Conservation (phyloP, 1,140 invertebrate genomes). For the Drosophila nikananu region DNA sequence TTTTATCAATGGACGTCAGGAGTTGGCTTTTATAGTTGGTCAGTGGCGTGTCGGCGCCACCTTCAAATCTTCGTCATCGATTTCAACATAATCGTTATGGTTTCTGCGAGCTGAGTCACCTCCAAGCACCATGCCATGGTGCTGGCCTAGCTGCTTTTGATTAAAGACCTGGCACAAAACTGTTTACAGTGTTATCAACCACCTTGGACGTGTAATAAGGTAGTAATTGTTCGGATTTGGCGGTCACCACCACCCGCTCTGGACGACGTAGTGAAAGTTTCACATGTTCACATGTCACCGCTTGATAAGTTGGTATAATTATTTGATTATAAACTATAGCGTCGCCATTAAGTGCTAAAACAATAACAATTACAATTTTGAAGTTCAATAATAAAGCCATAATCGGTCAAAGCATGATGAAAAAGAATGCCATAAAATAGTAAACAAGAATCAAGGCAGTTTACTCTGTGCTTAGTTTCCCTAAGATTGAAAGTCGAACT, state of each 20-base stretch:
- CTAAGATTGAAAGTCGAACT: background rate
- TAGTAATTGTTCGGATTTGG: constrained; percentile 39
- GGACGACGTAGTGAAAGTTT: constrained; percentile 53
- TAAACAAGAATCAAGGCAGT: background rate
- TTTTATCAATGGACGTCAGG: constrained; percentile 53
- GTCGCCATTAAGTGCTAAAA: background rate
- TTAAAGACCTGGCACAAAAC: constrained; percentile 19
- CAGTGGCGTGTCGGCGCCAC: constrained; percentile 11
- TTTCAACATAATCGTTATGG: constrained; percentile 47
- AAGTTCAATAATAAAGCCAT: background rate
- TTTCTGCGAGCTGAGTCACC: constrained; percentile 18
- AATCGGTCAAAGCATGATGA: background rate
- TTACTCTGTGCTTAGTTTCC: background rate
- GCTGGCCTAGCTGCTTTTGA: constrained; percentile 5
- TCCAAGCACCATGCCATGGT: constrained; percentile 6
- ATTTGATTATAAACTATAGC: background rate
- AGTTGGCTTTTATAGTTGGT: constrained; percentile 40
- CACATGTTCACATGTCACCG: constrained; percentile 8
- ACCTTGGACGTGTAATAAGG: constrained; percentile 77
- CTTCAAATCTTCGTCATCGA: constrained; percentile 19
- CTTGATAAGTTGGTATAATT: constrained; percentile 7
- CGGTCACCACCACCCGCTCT: constrained; percentile 27
- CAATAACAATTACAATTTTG: background rate
- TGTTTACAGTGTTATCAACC: constrained; percentile 47
- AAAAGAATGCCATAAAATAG: background rate